A percentile compares a stretch with the other conserved stretches of the same genome.
Evolutionary conservation across 1,140 invertebrate genomes (phyloP).

Genomic region (Brachionus plicatilis): DNA sequence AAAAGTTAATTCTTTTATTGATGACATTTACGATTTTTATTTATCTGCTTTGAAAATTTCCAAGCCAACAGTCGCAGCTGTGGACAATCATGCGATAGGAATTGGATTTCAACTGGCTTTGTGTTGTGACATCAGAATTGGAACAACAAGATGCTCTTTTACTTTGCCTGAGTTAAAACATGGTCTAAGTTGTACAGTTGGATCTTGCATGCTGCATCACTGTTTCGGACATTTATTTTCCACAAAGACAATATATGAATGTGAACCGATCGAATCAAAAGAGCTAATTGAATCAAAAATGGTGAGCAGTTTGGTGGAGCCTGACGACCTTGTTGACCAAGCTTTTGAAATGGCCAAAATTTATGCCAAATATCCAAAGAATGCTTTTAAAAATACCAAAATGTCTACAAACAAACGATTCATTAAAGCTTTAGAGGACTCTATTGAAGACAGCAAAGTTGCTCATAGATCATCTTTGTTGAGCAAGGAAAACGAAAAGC

Average conservation of each 20-base stretch:
- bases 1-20: background rate
- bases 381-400: background rate
- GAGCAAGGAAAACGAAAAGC: background rate
- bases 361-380: background rate
- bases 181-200: background rate
- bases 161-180: background rate
- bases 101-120: background rate
- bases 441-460: background rate
- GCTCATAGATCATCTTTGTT: background rate
- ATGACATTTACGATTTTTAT: background rate
- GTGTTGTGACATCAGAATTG: background rate
- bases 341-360: background rate
- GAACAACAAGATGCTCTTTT: background rate
- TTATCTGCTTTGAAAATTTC: background rate
- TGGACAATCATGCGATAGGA: background rate
- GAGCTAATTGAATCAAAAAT: background rate
- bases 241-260: background rate
- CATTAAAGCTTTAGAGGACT: background rate
- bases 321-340: background rate
- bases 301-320: background rate
- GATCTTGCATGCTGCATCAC: background rate
- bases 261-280: background rate
- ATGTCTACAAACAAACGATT: background rate
- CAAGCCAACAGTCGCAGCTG: background rate
- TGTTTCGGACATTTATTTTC: background rate